These are phyloP conservation scores for Phalacrocorax carbo DNA, from an alignment of 2,113 vertebrate genomes.

Conservation along the genomic window DNA sequence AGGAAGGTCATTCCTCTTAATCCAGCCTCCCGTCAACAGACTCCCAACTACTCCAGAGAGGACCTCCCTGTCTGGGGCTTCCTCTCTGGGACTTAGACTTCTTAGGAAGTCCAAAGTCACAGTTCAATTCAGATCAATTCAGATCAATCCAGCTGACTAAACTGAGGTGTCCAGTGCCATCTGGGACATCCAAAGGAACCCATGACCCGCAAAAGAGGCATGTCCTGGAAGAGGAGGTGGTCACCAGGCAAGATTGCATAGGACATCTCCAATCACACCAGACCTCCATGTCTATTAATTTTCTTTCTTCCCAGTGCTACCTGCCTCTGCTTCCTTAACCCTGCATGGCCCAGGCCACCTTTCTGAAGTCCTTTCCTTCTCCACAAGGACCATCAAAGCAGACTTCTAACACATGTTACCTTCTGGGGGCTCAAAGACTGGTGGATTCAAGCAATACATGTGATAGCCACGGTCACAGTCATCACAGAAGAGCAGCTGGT, in stretches of 20 bases:
- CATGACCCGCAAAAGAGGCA: neutral
- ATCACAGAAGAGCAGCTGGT: constrained; percentile 98
- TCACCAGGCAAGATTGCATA: neutral
- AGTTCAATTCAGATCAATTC: neutral
- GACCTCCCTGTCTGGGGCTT: neutral
- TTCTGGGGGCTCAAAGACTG: constrained; percentile 94
- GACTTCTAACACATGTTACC: constrained; percentile 74
- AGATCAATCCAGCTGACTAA: neutral
- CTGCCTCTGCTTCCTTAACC: neutral
- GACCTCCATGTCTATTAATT: neutral
- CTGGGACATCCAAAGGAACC: neutral
- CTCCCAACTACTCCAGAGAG: neutral
- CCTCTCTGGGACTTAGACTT: neutral
- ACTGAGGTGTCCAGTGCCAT: neutral
- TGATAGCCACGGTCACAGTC: constrained; percentile 99
- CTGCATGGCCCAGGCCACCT: neutral
- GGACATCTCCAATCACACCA: neutral
- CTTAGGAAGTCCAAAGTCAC: neutral
- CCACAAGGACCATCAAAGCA: neutral
- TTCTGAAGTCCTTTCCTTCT: neutral
- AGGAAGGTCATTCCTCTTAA: neutral
- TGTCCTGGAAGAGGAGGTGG: neutral
- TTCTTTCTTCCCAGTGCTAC: neutral
- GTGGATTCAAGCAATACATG: constrained; percentile 98
- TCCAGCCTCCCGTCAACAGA: neutral